Evolutionary conservation across 1,140 invertebrate genomes (phyloP), one percentile per base, ranked within the genome.

Genomic region (Nautilus pompilius): DNA sequence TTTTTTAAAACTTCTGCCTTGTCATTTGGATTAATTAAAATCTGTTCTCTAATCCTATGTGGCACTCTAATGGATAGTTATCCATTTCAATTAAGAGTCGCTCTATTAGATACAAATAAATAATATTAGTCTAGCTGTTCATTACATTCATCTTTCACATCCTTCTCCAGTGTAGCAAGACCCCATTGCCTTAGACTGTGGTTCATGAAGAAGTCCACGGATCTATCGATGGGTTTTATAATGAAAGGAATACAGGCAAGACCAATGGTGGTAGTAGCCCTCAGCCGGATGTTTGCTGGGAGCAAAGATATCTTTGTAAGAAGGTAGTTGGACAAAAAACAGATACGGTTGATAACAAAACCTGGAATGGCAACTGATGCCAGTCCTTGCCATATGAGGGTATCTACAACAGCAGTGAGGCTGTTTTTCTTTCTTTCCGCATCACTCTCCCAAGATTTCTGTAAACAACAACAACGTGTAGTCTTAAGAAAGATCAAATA

Each of bases 361-460:
- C 96, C 96, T 26, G 96, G 95, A 68, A 98, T 89, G 26, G 90
- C 85, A 2, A 98, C 90, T 3, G 94, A 96, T 6, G 95, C 96
- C 55, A 98, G 86, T 54, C 91, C 89, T 81, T 98, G 95, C 96
- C 95, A 98, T 3, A 93, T 73, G 10, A 98, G 83, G 0, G 92
- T 93, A 82, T 98, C 95, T 0, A 86, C 84, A 5, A 90, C 88
- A 33, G 89, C 88, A n/a, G 73, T 72, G 0, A 58, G 60, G 5
- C 81, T 66, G 59, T 75, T 70, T 58, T 62, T 75, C 15, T 55
- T 67, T n/a, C n/a, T n/a, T n/a, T n/a, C n/a, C n/a, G n/a, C n/a
- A n/a, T n/a, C n/a, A n/a, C n/a, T n/a, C n/a, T n/a, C n/a, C n/a
- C n/a, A n/a, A n/a, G n/a, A n/a, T n/a, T n/a, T n/a, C n/a, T n/a